Percentiles rank a stretch among this genome's conserved stretches.
Evolutionary conservation across 2,797 vertebrate species (phyloP).

Genomic region (Sebastiscus albofasciatus): DNA sequence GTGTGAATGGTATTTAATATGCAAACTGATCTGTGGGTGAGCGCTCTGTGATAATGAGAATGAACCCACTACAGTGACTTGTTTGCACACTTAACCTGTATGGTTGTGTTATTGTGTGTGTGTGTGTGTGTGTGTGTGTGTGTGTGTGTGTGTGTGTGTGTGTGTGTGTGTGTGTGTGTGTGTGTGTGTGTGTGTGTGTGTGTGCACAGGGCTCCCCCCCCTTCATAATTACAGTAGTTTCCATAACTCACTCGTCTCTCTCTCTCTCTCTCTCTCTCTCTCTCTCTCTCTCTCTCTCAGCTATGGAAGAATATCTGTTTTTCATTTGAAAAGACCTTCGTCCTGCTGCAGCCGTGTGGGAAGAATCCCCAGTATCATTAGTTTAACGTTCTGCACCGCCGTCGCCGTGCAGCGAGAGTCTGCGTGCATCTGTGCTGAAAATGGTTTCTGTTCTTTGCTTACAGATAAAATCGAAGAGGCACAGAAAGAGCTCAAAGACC

Average conservation of each 20-base stretch:
- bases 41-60: slow-evolving; percentile 20
- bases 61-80: slow-evolving; percentile 17
- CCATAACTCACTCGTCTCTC: slow-evolving; percentile 31
- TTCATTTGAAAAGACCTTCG: slow-evolving; percentile 61
- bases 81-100: slow-evolving; percentile 12
- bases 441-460: slow-evolving; percentile 71
- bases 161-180: not conserved
- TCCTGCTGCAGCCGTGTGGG: slow-evolving; percentile 61
- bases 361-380: slow-evolving; percentile 61
- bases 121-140: not conserved
- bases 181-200: not conserved
- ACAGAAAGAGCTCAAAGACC: slow-evolving; percentile 96
- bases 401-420: slow-evolving; percentile 5
- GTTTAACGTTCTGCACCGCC: slow-evolving; percentile 36
- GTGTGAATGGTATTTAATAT: slow-evolving; percentile 25
- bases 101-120: slow-evolving; percentile 13
- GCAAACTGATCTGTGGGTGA: slow-evolving; percentile 29
- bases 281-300: slow-evolving; percentile 24
- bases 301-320: slow-evolving; percentile 70
- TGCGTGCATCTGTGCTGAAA: slow-evolving; percentile 31
- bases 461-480: slow-evolving; percentile 99
- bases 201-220: slow-evolving; percentile 18
- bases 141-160: not conserved
- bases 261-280: too few species aligned
- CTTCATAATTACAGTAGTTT: slow-evolving; percentile 57